Evolutionary conservation across 2,888 invertebrate genomes (phyloP).

Genomic region (Bellardia pandia): DNA sequence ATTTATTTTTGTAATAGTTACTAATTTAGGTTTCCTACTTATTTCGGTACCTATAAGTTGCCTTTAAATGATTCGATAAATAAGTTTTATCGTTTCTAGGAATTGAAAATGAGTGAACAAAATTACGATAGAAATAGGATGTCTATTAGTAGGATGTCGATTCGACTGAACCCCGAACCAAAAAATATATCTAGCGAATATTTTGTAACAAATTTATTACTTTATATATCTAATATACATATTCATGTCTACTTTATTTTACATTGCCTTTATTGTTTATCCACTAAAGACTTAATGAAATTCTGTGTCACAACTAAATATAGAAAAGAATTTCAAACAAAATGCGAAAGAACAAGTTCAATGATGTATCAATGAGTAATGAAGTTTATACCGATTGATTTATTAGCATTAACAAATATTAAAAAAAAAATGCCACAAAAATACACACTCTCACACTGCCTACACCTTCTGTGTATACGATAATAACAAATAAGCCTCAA

Average conservation of each 20-base stretch:
- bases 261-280: background rate
- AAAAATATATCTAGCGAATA: background rate
- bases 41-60: too few relatives aligned
- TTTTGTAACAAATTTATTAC: background rate
- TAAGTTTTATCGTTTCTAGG: too few relatives aligned
- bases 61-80: too few relatives aligned
- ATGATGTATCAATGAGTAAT: conserved; percentile 57
- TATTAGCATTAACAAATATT: conserved; percentile 26
- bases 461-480: background rate
- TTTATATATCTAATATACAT: background rate
- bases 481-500: background rate
- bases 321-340: conserved; percentile 30
- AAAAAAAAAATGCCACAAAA: background rate
- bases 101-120: too few relatives aligned
- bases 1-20: too few relatives aligned
- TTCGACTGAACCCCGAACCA: background rate
- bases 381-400: conserved; percentile 1
- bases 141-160: too few relatives aligned
- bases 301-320: conserved; percentile 38
- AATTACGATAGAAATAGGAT: too few relatives aligned
- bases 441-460: background rate
- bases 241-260: background rate
- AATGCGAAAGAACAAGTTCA: conserved; percentile 61
- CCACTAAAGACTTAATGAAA: conserved; percentile 3
- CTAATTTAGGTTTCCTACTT: too few relatives aligned